Base-by-base conservation (phyloP, 2,797 vertebrate genomes). In the Cottoperca gobio region DNA sequence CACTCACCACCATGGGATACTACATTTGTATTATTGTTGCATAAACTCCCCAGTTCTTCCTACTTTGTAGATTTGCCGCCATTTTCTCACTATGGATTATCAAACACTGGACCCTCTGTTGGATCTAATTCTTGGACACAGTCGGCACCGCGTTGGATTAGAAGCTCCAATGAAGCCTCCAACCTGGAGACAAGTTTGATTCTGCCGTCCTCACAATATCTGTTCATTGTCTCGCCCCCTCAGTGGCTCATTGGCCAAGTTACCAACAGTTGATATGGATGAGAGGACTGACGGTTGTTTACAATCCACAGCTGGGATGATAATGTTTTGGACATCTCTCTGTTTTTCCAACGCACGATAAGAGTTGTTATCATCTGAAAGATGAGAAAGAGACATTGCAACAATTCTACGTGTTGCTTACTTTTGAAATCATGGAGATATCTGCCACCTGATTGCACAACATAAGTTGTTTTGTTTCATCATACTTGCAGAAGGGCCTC, bases 181-280 rank as follows among this genome's bases (percentile, higher is more conserved):
- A 19, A 71, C 45, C 35, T 39, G 28, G 16, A 21, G 50, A 76
- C 28, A 28, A 65, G 49, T 84, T 73, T 74, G 55, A 87, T 17
- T 54, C 24, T 73, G 7, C 50, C 17, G 45, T 59, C 24, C 2
- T 21, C 39, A 54, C 42, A 16, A 11, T 8, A 5, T 19, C 1
- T 45, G 26, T 39, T n/a, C 24, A 43, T 21, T 40, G 8, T 40
- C 1, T 64, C 42, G 67, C 13, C 7, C 12, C 16, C 4, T 49
- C 14, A 21, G 53, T 82, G 72, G 35, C 71, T 76, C 21, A 43
- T 62, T 71, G 46, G 26, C 21, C 28, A 31, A 73, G 28, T 52
- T 63, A n/a, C 55, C 31, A 28, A 42, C 33, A 63, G 69, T 24
- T 79, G 82, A 82, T 72, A 92, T 91, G 91, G 89, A 87, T 73